These are phyloP conservation scores for Philantomba maxwellii DNA, from an alignment of 2,113 vertebrate genomes.

Conservation along the genomic window DNA sequence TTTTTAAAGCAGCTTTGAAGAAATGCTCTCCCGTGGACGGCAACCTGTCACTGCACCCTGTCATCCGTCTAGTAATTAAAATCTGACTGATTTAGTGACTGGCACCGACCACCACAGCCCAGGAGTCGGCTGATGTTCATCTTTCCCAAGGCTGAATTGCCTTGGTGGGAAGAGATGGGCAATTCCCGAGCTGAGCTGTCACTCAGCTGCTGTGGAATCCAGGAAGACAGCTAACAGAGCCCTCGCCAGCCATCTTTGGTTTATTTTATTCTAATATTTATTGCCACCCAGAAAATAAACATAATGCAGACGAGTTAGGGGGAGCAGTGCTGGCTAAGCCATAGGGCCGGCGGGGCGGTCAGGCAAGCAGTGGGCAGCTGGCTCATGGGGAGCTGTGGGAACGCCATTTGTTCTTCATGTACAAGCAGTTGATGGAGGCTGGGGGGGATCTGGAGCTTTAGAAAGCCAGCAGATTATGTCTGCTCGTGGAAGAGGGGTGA, in stretches of 20 bases:
- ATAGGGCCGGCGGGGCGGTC: slow-evolving; percentile 74
- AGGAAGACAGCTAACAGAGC: slow-evolving; percentile 85
- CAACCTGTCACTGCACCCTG: slow-evolving; percentile 84
- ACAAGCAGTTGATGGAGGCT: slow-evolving; percentile 46
- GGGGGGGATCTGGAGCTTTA: not conserved
- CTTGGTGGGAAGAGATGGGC: slow-evolving; percentile 80
- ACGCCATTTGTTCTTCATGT: slow-evolving; percentile 64
- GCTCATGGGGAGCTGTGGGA: slow-evolving; percentile 70
- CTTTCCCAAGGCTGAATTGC: slow-evolving; percentile 89
- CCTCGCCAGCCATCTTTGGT: slow-evolving; percentile 82
- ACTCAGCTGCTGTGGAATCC: slow-evolving; percentile 86
- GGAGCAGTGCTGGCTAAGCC: slow-evolving; percentile 76
- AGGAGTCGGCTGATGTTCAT: slow-evolving; percentile 83
- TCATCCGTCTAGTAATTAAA: slow-evolving; percentile 92
- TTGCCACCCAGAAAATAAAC: slow-evolving; percentile 87
- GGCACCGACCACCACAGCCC: slow-evolving; percentile 80
- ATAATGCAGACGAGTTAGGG: slow-evolving; percentile 81
- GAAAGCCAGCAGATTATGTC: not conserved
- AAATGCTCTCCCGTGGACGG: slow-evolving; percentile 84
- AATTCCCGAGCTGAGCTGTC: slow-evolving; percentile 82
- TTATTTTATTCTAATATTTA: slow-evolving; percentile 89
- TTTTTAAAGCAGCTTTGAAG: slow-evolving; percentile 84
- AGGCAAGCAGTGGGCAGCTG: slow-evolving; percentile 72
- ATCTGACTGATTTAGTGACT: slow-evolving; percentile 91
- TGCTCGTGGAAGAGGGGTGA: not conserved